Base-by-base conservation (phyloP, 2,888 invertebrate genomes). In the Marronus borbonicus region DNA sequence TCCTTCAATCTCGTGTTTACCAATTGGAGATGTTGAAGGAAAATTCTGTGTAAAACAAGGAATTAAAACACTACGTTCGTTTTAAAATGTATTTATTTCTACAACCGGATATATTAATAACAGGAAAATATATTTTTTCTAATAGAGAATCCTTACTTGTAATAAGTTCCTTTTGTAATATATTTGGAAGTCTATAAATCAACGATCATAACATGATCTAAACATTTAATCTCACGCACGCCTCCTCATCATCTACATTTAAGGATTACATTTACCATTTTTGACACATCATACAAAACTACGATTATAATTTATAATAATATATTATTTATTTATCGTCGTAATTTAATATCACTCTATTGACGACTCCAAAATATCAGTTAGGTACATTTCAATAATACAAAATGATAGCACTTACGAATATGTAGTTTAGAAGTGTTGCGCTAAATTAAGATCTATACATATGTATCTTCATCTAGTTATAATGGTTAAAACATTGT, bases 81-180 rank as follows among this genome's bases (percentile, higher is more conserved):
- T 65, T 68, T 50, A 68, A 68, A 68, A 1, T 49, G 14, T 68
- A 49, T 72, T 72, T 72, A 72, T 72, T 69, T 72, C 72, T 72
- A 72, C 72, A 72, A 72, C 58, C 58, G 72, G 72, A 39, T 72
- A 65, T 62, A 69, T 58, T 58, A 20, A 72, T 72, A 72, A 72
- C 72, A 72, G 72, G 72, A 72, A 72, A 72, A 72, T 72, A 72
- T 72, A 72, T 44, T 66, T 66, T 44, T 24, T 66, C 44, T 66
- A 66, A 49, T 66, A 66, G 20, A 72, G 72, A 72, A 28, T 68
- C 50, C 31, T 68, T 68, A 50, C 31, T 68, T 68, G n/a, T 68
- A 10, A 44, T 44, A 44, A 44, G 44, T 44, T 44, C 44, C 7
- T 68, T 10, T 49, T 68, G 10, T 49, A 24, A 44, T 31, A 31